Base-by-base conservation (phyloP, 2,797 vertebrate genomes). In the Lepus oiostolus region DNA sequence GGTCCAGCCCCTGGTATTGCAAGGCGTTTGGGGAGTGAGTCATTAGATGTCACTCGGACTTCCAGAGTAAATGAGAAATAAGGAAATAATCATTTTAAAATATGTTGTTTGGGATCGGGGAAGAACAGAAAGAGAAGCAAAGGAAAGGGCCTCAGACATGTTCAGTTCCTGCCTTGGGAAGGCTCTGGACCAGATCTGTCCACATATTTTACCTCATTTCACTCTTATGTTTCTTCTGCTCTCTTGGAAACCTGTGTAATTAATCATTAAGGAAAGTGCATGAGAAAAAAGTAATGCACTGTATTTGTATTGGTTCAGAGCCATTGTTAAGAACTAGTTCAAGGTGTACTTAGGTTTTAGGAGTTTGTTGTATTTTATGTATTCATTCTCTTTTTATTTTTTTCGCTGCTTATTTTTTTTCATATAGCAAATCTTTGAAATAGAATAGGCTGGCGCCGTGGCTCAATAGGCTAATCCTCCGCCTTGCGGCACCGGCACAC, bases 271-370 rank as follows among this genome's bases (percentile, higher is more conserved):
- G 85, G 82, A 90, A 94, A n/a, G 5, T 14, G 54, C 30, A 5
- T 24, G 13, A 88, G 52, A 63, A 67, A 85, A 91, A 62, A 35
- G 70, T 79, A 85, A 76, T 91, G 21, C 2, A 58, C 54, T 86
- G 2, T 54, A 80, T 94, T 91, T 88, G 87, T 38, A 91, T 95
- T 85, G 88, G 86, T 91, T 77, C 42, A 81, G 76, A 74, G 28
- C 32, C 24, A 28, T 54, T 84, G 38, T 82, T 86, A 92, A 89
- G 84, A 65, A 83, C 52, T 74, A 80, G 42, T 85, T 91, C 54
- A 88, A 72, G 74, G 63, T 38, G 30, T 47, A 42, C 67, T 82
- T 68, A 74, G 70, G 28, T 81, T 62, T 35, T 77, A 30, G 52
- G n/a, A 79, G 30, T 28, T 19, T 74, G 12, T 50, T 67, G 28